Evolutionary conservation across 2,888 invertebrate species (phyloP).

Genomic region (Nebria brevicollis): DNA sequence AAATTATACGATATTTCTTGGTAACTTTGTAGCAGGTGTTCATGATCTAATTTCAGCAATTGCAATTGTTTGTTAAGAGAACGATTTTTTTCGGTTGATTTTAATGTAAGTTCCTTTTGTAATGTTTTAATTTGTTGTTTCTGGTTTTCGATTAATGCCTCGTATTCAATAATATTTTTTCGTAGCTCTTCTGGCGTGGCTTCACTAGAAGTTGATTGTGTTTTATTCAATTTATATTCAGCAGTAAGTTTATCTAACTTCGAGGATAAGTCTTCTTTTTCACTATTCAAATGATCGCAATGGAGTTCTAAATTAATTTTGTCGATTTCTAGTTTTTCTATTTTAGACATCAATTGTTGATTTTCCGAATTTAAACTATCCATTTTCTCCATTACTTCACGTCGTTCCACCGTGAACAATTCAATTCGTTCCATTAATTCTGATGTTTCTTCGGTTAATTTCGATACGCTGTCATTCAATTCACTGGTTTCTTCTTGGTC

Average conservation of each 20-base stretch:
- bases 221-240: constrained; percentile 48
- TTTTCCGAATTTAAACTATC: constrained; percentile 72
- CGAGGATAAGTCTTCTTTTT: constrained; percentile 65
- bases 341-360: constrained; percentile 65
- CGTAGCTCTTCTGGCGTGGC: constrained; percentile 48
- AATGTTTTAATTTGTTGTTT: constrained; percentile 53
- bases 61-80: constrained; percentile 36
- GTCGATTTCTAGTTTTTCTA: constrained; percentile 65
- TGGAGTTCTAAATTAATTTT: constrained; percentile 61
- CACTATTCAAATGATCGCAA: constrained; percentile 61
- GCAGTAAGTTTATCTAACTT: constrained; percentile 62
- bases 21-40: constrained; percentile 54
- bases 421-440: constrained; percentile 76
- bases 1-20: constrained; percentile 53
- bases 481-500: constrained; percentile 60
- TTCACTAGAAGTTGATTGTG: constrained; percentile 13
- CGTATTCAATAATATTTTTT: constrained; percentile 51
- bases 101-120: constrained; percentile 48
- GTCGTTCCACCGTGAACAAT: constrained; percentile 73
- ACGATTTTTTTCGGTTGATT: constrained; percentile 32
- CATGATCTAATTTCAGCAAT: constrained; percentile 51
- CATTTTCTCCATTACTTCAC: constrained; percentile 77
- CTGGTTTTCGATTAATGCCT: constrained; percentile 53
- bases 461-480: constrained; percentile 68
- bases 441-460: constrained; percentile 71